Base-by-base conservation (phyloP, 1,140 invertebrate genomes). In the Procambarus clarkii region DNA sequence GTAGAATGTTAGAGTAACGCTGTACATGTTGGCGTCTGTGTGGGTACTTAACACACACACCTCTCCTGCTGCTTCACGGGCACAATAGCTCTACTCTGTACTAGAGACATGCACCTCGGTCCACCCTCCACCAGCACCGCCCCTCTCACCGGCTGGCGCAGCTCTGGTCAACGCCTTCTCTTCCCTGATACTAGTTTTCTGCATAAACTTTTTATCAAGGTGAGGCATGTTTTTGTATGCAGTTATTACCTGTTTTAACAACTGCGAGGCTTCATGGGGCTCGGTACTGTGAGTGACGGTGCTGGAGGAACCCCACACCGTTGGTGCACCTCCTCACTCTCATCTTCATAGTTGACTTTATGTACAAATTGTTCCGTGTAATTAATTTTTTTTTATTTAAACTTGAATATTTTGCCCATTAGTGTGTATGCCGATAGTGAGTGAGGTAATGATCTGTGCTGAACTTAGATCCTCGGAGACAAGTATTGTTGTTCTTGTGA, bases 11-110 rank as follows among this genome's bases (percentile, higher is more conserved):
- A 60, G 34, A 78, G 82, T 84, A 85, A 50, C 45, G 82, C 88
- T 91, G 88, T 91, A 91, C 50, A 91, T 80, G 81, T 85, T 78
- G 82, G 58, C 60, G 74, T 85, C 60, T 46, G 86, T 88, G 82
- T 85, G 88, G 83, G 82, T 91, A 91, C 82, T 91, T 91, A 91
- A 91, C 69, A 48, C 77, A 85, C 34, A 34, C 88, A 46, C 69
- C 82, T 85, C 64, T 44, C 50, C 54, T 86, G 69, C 24, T 54
- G 83, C 24, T 54, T 34, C 21, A 48, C 21, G 45, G 48, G 5
- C 48, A 46, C 45, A 48, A 48, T 34, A 44, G 13, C 13, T 44
- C 21, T 3, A 18, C 48, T 11, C 11, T 79, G 15, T 50, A 79
- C 15, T 18, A 2, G 48, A 21, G 77, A n/a, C 3, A 1, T 15